phyloP scores from a whole-genome alignment of 2,113 vertebrate species.

The Trematomus loennbergii region DNA sequence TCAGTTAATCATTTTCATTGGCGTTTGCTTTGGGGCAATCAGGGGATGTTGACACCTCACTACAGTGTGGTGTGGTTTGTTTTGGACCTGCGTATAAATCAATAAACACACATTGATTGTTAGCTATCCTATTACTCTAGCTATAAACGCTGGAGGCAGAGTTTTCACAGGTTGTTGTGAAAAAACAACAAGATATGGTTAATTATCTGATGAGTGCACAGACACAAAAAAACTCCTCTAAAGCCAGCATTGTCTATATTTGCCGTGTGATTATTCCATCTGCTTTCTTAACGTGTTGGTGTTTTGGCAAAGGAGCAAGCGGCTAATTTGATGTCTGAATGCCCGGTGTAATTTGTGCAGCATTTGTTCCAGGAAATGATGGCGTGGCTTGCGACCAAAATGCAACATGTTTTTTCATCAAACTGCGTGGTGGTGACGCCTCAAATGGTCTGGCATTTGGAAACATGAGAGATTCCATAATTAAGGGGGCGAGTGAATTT shows the following conservation, averaged over 20 bases:
- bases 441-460: conserved; percentile 52
- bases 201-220: conserved; percentile 5
- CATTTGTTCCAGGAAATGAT: conserved; percentile 57
- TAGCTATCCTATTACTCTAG: conserved; percentile 60
- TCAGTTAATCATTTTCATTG: conserved; percentile 71
- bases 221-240: neutral
- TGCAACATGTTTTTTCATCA: conserved; percentile 35
- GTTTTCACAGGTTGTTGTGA: conserved; percentile 31
- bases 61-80: conserved; percentile 62
- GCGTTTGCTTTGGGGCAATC: conserved; percentile 66
- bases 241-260: conserved; percentile 17
- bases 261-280: conserved; percentile 8
- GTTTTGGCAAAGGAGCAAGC: conserved; percentile 43
- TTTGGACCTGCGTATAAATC: conserved; percentile 63
- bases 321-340: conserved; percentile 60
- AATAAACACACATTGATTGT: conserved; percentile 68
- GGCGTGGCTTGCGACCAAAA: conserved; percentile 55
- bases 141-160: conserved; percentile 34
- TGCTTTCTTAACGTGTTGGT: conserved; percentile 5
- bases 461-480: conserved; percentile 27
- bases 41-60: conserved; percentile 65
- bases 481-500: conserved; percentile 25
- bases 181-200: conserved; percentile 17
- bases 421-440: conserved; percentile 35
- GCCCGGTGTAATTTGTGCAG: conserved; percentile 48